Evolutionary conservation across 1,140 invertebrate genomes (phyloP), one percentile per base, ranked within the genome.

Genomic region (Yoshiicerus persimilis): DNA sequence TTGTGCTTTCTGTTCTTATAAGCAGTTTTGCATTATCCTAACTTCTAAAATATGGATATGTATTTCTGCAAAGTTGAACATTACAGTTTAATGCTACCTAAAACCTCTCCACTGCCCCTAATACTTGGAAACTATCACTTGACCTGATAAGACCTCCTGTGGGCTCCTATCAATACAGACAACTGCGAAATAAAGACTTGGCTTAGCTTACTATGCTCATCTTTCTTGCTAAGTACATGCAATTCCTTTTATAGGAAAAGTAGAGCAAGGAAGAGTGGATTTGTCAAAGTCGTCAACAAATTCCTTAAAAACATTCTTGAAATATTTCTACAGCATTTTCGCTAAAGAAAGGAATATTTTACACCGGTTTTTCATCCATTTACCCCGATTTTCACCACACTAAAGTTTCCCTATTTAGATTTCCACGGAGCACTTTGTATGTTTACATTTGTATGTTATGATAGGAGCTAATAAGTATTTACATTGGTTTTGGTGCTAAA

Each of bases 221-320:
- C 32, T 80, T 80, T 80, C 75, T 80, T n/a, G 75, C 32, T 80
- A 80, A 80, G 75, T 80, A 38, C 75, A 38, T 80, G 75, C 75
- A 32, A 36, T 20, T 36, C 75, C 75, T 80, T 80, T 38, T 80
- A 80, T 38, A 80, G 75, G 70, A 80, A 80, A 80, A 80, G 75
- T 80, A 34, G 75, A 80, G 75, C 75, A 80, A n/a, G 32, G 32
- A 34, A 30, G 75, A 38, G 75, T 38, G 75, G 34, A 80, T 80
- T 80, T 80, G 75, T 80, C 75, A 80, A 80, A 80, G 75, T 80
- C 75, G 32, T 80, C 27, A 34, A 80, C 20, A 32, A 80, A 80
- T 80, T 80, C 34, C 32, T 38, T n/a, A 20, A 13, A 80, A 80
- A 80, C 75, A 80, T 80, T 80, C 75, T 34, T 36, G 34, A 36